These are phyloP conservation scores for Epiblema foenella DNA, from an alignment of 2,888 invertebrate species.

Conservation along the genomic window DNA sequence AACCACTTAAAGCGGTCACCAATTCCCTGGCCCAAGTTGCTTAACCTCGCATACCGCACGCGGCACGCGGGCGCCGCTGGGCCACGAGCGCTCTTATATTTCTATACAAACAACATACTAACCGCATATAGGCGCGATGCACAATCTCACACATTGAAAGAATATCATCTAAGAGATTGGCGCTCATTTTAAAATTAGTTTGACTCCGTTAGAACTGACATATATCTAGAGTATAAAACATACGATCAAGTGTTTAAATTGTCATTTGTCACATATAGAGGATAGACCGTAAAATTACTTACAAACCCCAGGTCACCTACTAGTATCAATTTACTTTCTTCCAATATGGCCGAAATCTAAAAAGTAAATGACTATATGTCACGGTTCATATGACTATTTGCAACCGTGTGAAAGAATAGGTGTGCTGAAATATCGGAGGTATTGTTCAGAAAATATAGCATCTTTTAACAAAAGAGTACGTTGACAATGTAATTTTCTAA, in stretches of 20 bases:
- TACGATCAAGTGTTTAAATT: neutral
- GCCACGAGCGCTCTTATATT: no score
- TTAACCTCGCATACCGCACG: no score
- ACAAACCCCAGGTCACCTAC: neutral
- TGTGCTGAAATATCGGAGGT: conserved; percentile 43
- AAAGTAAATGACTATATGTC: conserved; percentile 3
- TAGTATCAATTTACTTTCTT: neutral
- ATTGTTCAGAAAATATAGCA: conserved; percentile 63
- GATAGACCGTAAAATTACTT: neutral
- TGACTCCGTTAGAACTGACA: no score
- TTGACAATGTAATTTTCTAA: conserved; percentile 72
- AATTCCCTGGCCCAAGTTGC: no score
- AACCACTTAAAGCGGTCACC: no score
- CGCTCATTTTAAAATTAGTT: no score
- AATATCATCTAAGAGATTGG: no score
- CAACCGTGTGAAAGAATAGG: conserved; percentile 13
- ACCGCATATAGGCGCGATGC: no score
- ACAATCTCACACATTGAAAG: no score
- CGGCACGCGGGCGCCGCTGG: no score
- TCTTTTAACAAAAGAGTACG: conserved; percentile 61
- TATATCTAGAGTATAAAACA: neutral
- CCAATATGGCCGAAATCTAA: neutral
- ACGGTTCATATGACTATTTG: neutral
- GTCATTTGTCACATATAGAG: neutral
- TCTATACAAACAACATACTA: no score